phyloP scores from a whole-genome alignment of 2,888 invertebrate genomes.

The Eupithecia exiguata region DNA sequence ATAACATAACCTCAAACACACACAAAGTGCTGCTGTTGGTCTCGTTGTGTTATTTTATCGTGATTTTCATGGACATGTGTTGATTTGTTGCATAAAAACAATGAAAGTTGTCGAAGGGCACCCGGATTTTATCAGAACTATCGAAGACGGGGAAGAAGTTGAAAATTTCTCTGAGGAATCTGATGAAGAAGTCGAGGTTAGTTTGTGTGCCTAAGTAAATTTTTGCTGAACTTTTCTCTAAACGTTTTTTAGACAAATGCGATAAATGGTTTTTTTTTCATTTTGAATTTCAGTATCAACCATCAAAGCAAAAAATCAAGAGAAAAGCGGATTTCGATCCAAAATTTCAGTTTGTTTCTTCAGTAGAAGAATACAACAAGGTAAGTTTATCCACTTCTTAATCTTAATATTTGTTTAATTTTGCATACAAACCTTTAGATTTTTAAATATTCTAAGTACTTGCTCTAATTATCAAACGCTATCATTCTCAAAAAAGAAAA shows the following conservation, averaged over 20 bases:
- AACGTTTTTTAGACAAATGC: background rate
- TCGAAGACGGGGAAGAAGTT: constrained; percentile 92
- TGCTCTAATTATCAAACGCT: background rate
- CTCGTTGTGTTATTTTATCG: constrained; percentile 5
- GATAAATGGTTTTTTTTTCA: background rate
- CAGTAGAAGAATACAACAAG: constrained; percentile 90
- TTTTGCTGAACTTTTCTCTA: background rate
- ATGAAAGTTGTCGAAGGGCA: constrained; percentile 62
- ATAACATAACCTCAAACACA: constrained; percentile 8
- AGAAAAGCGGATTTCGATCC: constrained; percentile 90
- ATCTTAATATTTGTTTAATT: background rate
- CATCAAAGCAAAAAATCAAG: constrained; percentile 89
- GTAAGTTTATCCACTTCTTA: constrained; percentile 51
- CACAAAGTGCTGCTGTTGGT: constrained; percentile 9
- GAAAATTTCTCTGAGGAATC: constrained; percentile 91
- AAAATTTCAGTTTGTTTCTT: constrained; percentile 91
- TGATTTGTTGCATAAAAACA: background rate
- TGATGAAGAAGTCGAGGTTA: constrained; percentile 90
- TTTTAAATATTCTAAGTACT: background rate
- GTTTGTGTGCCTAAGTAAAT: constrained; percentile 16
- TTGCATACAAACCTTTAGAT: background rate
- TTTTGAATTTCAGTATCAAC: constrained; percentile 88
- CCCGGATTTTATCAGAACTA: constrained; percentile 90
- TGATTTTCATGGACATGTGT: background rate
- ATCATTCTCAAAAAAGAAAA: background rate